Conservation (phyloP, 1,140 invertebrate species). For the Rhyzopertha dominica region DNA sequence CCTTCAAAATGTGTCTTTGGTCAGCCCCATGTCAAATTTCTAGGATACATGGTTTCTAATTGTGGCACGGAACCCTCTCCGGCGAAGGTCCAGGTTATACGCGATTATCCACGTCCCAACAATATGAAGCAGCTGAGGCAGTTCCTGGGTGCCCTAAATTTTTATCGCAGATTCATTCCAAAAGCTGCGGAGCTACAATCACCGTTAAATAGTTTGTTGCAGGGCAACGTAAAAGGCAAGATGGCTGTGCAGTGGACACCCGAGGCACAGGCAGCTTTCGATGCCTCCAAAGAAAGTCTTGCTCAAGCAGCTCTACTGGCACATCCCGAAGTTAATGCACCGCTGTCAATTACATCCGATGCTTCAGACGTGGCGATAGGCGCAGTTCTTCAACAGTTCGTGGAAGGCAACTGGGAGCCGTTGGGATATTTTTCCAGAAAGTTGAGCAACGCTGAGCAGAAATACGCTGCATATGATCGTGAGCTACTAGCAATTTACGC, state of each 20-base stretch:
- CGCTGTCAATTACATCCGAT: constrained; percentile 21
- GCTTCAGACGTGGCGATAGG: constrained; percentile 31
- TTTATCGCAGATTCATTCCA: constrained; percentile 5
- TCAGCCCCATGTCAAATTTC: constrained; percentile 43
- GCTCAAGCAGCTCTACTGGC: constrained; percentile 24
- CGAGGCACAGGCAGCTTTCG: no score
- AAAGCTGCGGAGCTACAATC: constrained; percentile 19
- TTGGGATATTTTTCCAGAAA: constrained; percentile 43
- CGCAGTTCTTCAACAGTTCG: constrained; percentile 30
- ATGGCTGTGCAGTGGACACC: constrained; percentile 24
- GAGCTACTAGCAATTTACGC: constrained; percentile 42
- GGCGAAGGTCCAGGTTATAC: constrained; percentile 21
- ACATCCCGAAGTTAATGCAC: constrained; percentile 21
- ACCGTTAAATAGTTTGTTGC: constrained; percentile 15
- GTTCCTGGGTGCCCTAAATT: constrained; percentile 37
- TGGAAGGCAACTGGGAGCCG: constrained; percentile 30
- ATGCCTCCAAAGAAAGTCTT: constrained; percentile 28
- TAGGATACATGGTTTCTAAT: constrained; percentile 28
- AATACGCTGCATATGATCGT: constrained; percentile 39
- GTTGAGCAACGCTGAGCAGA: constrained; percentile 27
- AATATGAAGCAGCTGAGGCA: constrained; percentile 25
- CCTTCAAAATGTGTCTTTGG: constrained; percentile 42
- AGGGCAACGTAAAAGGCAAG: constrained; percentile 26
- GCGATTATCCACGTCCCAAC: constrained; percentile 13
- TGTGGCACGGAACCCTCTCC: constrained; percentile 25